These are phyloP conservation scores for Hapalemur alaotrensis DNA, from an alignment of 2,797 vertebrate species.

Conservation along the genomic window DNA sequence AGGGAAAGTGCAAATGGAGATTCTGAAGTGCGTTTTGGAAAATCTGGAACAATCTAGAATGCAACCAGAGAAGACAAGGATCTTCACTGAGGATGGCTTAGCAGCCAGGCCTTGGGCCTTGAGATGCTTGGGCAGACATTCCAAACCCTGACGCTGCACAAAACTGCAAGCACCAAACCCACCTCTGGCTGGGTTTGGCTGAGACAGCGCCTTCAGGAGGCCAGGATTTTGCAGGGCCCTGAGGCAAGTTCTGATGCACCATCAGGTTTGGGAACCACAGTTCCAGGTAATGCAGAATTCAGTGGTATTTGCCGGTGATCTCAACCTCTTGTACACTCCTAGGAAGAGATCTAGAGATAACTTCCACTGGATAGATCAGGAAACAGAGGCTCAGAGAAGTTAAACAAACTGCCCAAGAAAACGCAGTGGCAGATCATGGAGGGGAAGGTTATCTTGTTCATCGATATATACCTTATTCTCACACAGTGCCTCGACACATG, in stretches of 20 bases:
- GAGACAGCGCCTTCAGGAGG: neutral
- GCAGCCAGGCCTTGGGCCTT: neutral
- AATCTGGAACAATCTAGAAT: neutral
- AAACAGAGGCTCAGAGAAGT: neutral
- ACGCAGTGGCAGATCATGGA: neutral
- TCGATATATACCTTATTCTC: neutral
- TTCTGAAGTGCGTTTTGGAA: neutral
- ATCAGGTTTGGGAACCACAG: neutral
- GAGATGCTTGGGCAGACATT: neutral
- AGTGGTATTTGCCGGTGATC: neutral
- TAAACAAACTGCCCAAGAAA: neutral
- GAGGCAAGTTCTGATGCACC: neutral
- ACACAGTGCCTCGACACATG: neutral
- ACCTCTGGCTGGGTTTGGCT: neutral
- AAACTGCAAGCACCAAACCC: neutral
- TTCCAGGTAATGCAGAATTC: no score
- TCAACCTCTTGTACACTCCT: accelerated
- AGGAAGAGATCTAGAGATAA: neutral
- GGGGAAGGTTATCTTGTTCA: neutral
- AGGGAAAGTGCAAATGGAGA: neutral
- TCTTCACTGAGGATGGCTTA: neutral
- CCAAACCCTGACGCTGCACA: no score
- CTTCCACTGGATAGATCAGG: neutral
- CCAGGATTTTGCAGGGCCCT: accelerated
- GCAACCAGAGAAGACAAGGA: neutral